These are phyloP conservation scores for Nasonia giraulti DNA, from an alignment of 1,140 invertebrate genomes.

Conservation along the genomic window DNA sequence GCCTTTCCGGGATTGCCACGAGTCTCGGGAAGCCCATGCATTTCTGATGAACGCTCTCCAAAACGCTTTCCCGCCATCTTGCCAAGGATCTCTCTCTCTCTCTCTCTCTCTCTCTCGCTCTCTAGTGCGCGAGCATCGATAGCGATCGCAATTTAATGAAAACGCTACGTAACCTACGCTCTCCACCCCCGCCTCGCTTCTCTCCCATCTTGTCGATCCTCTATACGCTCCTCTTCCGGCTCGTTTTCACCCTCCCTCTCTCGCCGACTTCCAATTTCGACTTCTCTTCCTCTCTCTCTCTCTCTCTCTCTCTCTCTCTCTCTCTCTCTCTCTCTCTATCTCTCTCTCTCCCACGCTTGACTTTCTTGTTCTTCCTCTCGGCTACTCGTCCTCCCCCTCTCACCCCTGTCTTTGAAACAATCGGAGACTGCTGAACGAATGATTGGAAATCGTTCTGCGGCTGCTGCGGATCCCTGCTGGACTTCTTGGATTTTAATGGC, in stretches of 20 bases:
- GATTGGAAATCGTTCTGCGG: slow-evolving; percentile 42
- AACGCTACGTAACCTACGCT: slow-evolving; percentile 54
- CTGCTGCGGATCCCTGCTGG: not conserved
- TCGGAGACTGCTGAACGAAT: slow-evolving; percentile 28
- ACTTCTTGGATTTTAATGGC: slow-evolving; percentile 33
- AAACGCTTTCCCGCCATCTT: slow-evolving; percentile 43
- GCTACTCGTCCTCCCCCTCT: not conserved
- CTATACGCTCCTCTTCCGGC: slow-evolving; percentile 17
- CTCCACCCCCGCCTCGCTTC: slow-evolving; percentile 1
- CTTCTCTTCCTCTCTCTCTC: slow-evolving; percentile 12
- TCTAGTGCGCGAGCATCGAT: slow-evolving; percentile 54
- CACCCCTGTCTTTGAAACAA: slow-evolving; percentile 41
- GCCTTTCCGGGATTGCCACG: slow-evolving; percentile 52
- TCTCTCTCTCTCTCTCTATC: not conserved
- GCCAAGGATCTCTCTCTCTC: slow-evolving; percentile 36
- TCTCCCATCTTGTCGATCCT: slow-evolving; percentile 5
- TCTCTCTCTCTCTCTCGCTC: slow-evolving; percentile 15
- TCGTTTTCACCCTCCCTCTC: not conserved
- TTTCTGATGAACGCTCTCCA: slow-evolving; percentile 70
- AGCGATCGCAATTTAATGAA: slow-evolving; percentile 70
- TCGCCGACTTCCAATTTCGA: not conserved
- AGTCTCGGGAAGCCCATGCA: slow-evolving; percentile 65
- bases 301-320: not conserved
- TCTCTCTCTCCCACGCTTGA: not conserved
- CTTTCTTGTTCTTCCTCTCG: not conserved